Conservation (phyloP, 2,797 vertebrate genomes). For the Epinephelus awoara region DNA sequence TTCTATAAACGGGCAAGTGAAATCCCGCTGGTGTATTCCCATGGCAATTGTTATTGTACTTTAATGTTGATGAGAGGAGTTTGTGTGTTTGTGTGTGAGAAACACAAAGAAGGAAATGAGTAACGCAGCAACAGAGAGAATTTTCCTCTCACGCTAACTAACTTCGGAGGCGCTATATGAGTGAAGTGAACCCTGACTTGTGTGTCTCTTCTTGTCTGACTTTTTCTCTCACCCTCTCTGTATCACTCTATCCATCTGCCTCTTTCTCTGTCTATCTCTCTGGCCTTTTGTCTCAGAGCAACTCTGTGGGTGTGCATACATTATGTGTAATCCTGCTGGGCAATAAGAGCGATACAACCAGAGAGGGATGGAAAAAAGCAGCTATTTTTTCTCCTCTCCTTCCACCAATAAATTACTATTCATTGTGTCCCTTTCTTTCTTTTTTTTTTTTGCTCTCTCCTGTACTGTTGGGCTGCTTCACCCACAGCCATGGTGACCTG, state of each 20-base stretch:
- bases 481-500: constrained; percentile 53
- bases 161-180: constrained; percentile 42
- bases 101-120: constrained; percentile 17
- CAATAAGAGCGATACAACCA: constrained; percentile 55
- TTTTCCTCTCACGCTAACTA: constrained; percentile 26
- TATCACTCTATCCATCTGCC: constrained; percentile 50
- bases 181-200: constrained; percentile 57
- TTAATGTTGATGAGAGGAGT: constrained; percentile 36
- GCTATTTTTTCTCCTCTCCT: constrained; percentile 46
- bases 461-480: constrained; percentile 52
- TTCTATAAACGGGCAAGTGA: constrained; percentile 17
- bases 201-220: constrained; percentile 35
- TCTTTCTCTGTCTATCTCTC: constrained; percentile 53
- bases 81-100: constrained; percentile 14
- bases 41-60: constrained; percentile 33
- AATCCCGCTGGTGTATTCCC: constrained; percentile 47
- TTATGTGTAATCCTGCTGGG: constrained; percentile 71
- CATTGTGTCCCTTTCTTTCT: constrained; percentile 40
- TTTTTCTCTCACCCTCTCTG: constrained; percentile 33
- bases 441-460: constrained; percentile 24
- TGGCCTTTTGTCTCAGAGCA: constrained; percentile 72
- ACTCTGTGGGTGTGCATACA: constrained; percentile 79
- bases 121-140: constrained; percentile 13
- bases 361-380: constrained; percentile 43
- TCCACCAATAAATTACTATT: constrained; percentile 63